phyloP scores from a whole-genome alignment of 2,113 vertebrate genomes.

The Oophaga pumilio region DNA sequence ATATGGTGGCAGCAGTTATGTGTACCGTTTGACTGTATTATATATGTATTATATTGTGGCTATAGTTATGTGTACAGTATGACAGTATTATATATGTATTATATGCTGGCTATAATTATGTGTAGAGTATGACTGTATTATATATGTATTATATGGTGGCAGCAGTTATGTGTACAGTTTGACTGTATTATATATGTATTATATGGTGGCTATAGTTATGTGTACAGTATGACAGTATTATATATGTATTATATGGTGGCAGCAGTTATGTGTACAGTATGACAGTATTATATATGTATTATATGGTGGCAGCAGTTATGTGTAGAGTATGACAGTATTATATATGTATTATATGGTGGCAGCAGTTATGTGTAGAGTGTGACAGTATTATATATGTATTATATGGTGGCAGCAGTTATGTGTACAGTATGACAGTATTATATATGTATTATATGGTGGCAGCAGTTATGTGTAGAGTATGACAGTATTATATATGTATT shows the following conservation, averaged over 20 bases:
- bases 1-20: background rate
- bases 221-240: background rate
- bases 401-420: background rate
- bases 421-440: background rate
- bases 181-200: no score
- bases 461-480: background rate
- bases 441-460: background rate
- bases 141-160: no score
- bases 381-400: no score
- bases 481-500: background rate
- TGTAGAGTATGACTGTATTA: no score
- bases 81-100: background rate
- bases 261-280: background rate
- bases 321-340: no score
- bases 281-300: no score
- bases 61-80: background rate
- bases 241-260: background rate
- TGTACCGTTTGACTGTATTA: background rate
- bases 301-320: no score
- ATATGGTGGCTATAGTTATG: background rate
- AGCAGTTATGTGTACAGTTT: no score
- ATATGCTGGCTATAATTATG: no score
- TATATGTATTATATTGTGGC: background rate
- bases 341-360: no score
- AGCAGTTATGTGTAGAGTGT: no score